Conservation (phyloP, 2,113 vertebrate genomes). For the Phalacrocorax carbo region DNA sequence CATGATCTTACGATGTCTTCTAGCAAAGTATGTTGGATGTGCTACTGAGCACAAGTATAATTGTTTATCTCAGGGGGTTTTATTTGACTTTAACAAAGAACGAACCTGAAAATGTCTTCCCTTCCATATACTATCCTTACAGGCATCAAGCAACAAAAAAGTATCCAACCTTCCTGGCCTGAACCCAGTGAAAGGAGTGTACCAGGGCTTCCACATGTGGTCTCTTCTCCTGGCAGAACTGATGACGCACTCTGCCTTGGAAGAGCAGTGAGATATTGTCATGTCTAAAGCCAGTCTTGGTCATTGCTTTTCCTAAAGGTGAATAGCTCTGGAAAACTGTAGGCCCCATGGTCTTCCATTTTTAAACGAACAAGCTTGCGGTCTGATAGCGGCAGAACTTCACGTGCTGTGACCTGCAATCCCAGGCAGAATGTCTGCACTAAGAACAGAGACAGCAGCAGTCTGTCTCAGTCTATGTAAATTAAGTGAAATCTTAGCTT, state of each 20-base stretch:
- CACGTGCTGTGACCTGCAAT: fast-evolving
- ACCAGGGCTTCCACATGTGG: neutral
- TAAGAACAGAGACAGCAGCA: neutral
- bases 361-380: neutral
- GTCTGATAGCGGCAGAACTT: fast-evolving
- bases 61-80: neutral
- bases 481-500: constrained; percentile 5
- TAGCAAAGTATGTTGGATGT: neutral
- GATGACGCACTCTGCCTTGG: neutral
- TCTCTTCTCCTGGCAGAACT: neutral
- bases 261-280: neutral
- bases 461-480: neutral
- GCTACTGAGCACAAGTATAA: neutral
- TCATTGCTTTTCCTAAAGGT: neutral
- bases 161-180: neutral
- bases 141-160: neutral
- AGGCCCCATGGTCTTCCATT: neutral
- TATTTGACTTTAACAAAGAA: neutral
- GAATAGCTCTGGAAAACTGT: neutral
- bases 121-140: neutral
- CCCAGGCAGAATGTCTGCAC: fast-evolving
- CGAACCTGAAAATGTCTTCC: neutral
- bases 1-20: fast-evolving
- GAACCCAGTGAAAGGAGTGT: neutral
- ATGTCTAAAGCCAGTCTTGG: neutral